Conservation (phyloP, 2,888 invertebrate genomes). For the Plagodis dolabraria region DNA sequence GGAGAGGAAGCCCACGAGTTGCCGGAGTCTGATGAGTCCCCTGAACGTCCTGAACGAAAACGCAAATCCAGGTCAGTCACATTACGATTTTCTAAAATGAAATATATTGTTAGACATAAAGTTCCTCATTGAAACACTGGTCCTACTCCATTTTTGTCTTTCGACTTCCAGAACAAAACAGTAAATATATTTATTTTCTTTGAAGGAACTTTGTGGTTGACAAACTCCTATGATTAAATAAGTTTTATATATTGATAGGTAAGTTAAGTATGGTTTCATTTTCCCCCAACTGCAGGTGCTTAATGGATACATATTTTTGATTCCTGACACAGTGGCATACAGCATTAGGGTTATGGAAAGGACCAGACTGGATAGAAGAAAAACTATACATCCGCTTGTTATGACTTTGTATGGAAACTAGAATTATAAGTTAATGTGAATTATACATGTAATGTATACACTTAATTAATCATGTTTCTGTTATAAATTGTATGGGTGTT, state of each 20-base stretch:
- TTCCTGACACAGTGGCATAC: slow-evolving; percentile 30
- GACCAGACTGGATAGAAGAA: too few species aligned
- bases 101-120: slow-evolving; percentile 28
- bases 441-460: too few species aligned
- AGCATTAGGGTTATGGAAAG: neutral
- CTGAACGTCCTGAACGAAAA: slow-evolving; percentile 63
- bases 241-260: slow-evolving; percentile 14
- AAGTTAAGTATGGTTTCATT: slow-evolving; percentile 41
- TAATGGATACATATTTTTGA: slow-evolving; percentile 6
- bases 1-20: slow-evolving; percentile 86
- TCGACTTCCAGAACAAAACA: neutral
- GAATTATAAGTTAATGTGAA: too few species aligned
- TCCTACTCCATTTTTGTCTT: neutral
- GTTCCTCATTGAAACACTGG: slow-evolving; percentile 21
- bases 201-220: slow-evolving; percentile 24
- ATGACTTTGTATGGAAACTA: too few species aligned
- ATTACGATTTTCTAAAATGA: slow-evolving; percentile 14
- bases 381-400: too few species aligned
- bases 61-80: slow-evolving; percentile 73
- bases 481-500: too few species aligned
- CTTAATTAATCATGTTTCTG: too few species aligned
- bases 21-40: slow-evolving; percentile 54
- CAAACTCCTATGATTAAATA: slow-evolving; percentile 2
- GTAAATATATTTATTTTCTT: neutral
- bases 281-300: slow-evolving; percentile 52